phyloP scores from a whole-genome alignment of 1,140 invertebrate genomes.

The Himalopsyche phryganea region DNA sequence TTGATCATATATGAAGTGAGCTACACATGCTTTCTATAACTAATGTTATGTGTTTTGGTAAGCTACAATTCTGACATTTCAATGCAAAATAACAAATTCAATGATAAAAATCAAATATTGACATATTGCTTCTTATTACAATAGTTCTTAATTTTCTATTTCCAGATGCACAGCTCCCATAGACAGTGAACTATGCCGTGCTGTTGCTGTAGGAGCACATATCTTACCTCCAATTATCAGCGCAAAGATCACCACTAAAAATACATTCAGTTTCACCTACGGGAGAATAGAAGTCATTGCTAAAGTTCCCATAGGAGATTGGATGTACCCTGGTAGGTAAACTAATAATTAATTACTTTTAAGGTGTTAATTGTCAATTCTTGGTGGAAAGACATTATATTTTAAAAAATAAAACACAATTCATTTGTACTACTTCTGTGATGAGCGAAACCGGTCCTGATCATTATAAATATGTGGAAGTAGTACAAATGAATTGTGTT shows the following conservation, averaged over 20 bases:
- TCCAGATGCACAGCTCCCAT: conserved; percentile 59
- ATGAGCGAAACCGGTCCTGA: too few species aligned
- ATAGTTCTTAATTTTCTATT: not conserved
- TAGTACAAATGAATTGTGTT: not conserved
- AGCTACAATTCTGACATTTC: too few species aligned
- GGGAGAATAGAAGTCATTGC: conserved; percentile 73
- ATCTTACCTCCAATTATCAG: conserved; percentile 67
- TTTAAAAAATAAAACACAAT: too few species aligned
- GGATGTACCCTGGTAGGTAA: conserved; percentile 71
- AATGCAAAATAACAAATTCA: not conserved
- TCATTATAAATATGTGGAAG: too few species aligned
- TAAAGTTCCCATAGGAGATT: conserved; percentile 72
- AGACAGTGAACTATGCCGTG: conserved; percentile 50
- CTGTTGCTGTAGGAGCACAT: conserved; percentile 35
- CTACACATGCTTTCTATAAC: too few species aligned
- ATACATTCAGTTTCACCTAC: conserved; percentile 66
- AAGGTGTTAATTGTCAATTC: too few species aligned
- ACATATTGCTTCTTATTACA: not conserved
- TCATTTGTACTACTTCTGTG: too few species aligned
- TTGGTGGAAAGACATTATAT: too few species aligned
- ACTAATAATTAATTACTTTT: too few species aligned
- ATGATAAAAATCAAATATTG: not conserved
- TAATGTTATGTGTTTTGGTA: too few species aligned
- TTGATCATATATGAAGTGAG: too few species aligned
- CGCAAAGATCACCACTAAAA: conserved; percentile 63